phyloP scores from a whole-genome alignment of 2,113 vertebrate genomes.

The Damaliscus lunatus region DNA sequence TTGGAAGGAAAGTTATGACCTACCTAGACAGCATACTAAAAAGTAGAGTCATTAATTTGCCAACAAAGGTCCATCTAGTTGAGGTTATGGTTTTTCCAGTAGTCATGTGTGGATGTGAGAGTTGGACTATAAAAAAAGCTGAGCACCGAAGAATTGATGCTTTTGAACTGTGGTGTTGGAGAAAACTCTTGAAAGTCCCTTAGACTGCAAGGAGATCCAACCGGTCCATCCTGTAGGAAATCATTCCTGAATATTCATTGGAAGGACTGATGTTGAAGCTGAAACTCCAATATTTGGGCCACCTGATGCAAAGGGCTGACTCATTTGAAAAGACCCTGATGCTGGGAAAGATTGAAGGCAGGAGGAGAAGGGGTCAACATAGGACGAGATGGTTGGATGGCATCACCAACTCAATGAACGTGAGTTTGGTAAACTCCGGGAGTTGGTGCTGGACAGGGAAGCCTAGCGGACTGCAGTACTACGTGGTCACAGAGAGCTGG shows the following conservation, averaged over 20 bases:
- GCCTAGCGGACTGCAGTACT: neutral
- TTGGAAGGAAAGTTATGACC: neutral
- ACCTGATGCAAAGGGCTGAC: neutral
- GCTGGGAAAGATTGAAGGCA: accelerated
- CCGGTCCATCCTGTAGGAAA: neutral
- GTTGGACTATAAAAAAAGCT: neutral
- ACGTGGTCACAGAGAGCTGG: accelerated
- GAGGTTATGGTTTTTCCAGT: neutral
- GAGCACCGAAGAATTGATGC: neutral
- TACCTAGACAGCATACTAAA: neutral
- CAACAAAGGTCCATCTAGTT: neutral
- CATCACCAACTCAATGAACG: neutral
- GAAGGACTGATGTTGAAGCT: neutral
- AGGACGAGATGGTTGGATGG: neutral
- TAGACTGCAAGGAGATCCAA: neutral
- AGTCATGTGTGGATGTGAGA: neutral
- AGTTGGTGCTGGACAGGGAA: neutral
- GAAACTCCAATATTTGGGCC: neutral
- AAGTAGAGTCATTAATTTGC: neutral
- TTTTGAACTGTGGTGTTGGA: neutral
- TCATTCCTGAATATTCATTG: neutral
- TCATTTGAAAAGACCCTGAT: neutral
- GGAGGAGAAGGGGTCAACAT: neutral
- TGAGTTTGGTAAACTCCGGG: neutral
- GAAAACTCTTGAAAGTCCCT: neutral